Percentiles rank a stretch among this genome's conserved stretches.
phyloP scores from a whole-genome alignment of 2,113 vertebrate species.

The Ailurus styani region DNA sequence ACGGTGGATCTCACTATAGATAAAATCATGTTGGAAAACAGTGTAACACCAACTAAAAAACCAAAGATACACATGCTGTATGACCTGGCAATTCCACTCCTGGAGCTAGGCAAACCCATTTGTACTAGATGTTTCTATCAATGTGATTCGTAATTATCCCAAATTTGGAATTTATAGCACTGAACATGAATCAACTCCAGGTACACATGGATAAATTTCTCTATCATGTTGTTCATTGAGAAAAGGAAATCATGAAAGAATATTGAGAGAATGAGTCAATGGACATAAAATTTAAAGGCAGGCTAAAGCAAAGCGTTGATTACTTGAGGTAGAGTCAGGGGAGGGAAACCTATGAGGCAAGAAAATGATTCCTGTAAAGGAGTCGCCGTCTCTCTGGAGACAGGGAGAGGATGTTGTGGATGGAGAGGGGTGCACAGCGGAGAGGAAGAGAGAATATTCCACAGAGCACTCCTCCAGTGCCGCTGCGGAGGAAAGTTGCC shows the following conservation, averaged over 20 bases:
- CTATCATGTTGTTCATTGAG: background rate
- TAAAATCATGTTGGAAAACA: background rate
- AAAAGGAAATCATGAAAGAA: background rate
- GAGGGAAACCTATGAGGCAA: background rate
- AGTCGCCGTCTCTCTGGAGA: no score
- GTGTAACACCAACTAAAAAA: background rate
- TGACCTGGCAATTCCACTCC: background rate
- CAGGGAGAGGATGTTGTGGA: no score
- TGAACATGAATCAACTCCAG: background rate
- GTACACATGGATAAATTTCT: background rate
- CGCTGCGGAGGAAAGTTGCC: background rate
- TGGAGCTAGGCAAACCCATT: background rate
- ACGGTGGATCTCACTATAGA: background rate
- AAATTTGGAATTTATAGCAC: background rate
- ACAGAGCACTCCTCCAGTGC: fast-evolving
- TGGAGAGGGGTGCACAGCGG: background rate
- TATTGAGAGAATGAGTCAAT: background rate
- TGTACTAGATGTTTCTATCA: background rate
- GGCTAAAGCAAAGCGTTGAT: background rate
- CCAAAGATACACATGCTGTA: background rate
- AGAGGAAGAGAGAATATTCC: background rate
- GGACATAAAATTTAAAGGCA: background rate
- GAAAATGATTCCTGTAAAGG: background rate
- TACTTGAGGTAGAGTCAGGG: background rate
- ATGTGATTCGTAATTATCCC: no score